A percentile compares a stretch with the other conserved stretches of the same genome.
phyloP scores from a whole-genome alignment of 1,140 invertebrate species.

The Hylaeus volcanicus region DNA sequence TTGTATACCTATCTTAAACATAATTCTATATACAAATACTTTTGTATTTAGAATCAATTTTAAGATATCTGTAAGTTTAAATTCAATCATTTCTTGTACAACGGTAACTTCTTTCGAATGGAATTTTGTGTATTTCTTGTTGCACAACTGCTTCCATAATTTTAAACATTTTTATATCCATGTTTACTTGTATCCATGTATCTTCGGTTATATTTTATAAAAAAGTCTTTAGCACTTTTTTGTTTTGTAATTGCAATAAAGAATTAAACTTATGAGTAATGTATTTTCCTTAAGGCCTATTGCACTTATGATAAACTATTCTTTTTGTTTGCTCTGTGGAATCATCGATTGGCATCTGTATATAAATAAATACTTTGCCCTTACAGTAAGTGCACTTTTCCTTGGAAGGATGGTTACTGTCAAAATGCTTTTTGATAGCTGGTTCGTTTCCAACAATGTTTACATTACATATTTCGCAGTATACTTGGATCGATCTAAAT shows the following conservation, averaged over 20 bases:
- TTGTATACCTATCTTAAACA: conserved; percentile 31
- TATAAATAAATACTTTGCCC: conserved; percentile 74
- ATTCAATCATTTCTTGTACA: conserved; percentile 40
- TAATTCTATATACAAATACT: conserved; percentile 52
- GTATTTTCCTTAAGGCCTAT: neutral
- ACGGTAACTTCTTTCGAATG: conserved; percentile 12
- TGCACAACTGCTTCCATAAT: neutral
- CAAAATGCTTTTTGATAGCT: conserved; percentile 73
- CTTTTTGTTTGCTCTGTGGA: conserved; percentile 36
- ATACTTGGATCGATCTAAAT: conserved; percentile 62
- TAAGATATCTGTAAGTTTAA: conserved; percentile 42
- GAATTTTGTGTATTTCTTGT: neutral
- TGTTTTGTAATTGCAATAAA: neutral
- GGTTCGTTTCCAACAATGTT: conserved; percentile 58
- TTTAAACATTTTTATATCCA: neutral
- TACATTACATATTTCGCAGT: conserved; percentile 70
- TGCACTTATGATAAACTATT: conserved; percentile 71
- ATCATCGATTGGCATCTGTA: conserved; percentile 49
- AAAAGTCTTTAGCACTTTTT: neutral
- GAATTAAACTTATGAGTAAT: neutral
- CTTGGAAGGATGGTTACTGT: conserved; percentile 66
- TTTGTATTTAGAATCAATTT: conserved; percentile 58
- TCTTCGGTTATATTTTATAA: neutral
- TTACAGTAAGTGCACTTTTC: conserved; percentile 69
- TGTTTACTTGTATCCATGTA: neutral